These are phyloP conservation scores for Amazona guildingii DNA, from an alignment of 2,113 vertebrate species.

Conservation along the genomic window DNA sequence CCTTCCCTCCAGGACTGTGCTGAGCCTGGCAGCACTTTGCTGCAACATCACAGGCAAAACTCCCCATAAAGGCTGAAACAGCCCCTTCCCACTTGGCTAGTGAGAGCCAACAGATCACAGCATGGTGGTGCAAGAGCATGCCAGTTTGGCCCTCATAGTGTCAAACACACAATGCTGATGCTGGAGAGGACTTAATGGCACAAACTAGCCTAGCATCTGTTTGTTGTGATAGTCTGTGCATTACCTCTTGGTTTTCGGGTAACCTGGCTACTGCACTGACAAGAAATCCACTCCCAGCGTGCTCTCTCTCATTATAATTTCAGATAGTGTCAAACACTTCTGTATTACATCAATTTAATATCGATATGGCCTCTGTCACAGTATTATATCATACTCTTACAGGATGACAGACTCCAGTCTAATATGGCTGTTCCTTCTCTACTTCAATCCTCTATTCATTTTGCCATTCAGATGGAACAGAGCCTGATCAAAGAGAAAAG, in stretches of 20 bases:
- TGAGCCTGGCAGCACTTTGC: neutral
- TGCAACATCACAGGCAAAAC: neutral
- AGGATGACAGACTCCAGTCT: slow-evolving; percentile 1
- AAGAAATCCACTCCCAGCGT: neutral
- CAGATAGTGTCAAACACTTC: slow-evolving; percentile 16
- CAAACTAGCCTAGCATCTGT: neutral
- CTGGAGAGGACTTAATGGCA: neutral
- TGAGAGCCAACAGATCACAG: rapidly evolving
- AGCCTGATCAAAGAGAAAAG: slow-evolving; percentile 2
- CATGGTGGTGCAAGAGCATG: too few species aligned
- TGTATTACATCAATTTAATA: slow-evolving; percentile 29
- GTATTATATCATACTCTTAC: neutral
- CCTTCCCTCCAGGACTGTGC: neutral
- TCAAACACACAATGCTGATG: neutral
- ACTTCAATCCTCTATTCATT: neutral
- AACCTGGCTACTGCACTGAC: neutral
- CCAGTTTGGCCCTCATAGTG: rapidly evolving
- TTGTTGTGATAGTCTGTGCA: neutral
- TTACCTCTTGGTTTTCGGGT: neutral
- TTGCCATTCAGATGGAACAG: slow-evolving; percentile 17
- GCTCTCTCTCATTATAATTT: slow-evolving; percentile 25
- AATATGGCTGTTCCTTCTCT: neutral
- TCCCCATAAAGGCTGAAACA: neutral
- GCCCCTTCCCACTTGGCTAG: neutral
- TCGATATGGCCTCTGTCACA: slow-evolving; percentile 7